phyloP scores from a whole-genome alignment of 2,888 invertebrate genomes.

The Dolichomitus sp. region DNA sequence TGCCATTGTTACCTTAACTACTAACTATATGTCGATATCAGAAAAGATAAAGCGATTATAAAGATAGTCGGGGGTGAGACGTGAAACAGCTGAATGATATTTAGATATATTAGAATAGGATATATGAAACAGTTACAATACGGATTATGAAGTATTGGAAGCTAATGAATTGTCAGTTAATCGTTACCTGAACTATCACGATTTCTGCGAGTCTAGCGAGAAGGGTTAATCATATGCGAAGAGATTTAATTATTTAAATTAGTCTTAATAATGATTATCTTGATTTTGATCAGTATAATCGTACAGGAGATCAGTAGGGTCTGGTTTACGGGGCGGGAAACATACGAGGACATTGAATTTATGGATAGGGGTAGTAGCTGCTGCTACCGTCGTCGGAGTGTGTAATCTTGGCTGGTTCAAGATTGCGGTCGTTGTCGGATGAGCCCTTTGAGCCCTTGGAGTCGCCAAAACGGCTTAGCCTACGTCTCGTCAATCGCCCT shows the following conservation, averaged over 20 bases:
- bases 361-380: constrained; percentile 50
- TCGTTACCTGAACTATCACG: no score
- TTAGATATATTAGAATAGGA: no score
- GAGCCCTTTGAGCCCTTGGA: constrained; percentile 64
- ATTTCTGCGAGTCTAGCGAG: no score
- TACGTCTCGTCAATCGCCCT: constrained; percentile 60
- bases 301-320: constrained; percentile 11
- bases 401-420: constrained; percentile 62
- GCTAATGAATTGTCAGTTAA: no score
- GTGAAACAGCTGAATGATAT: no score
- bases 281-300: constrained; percentile 37
- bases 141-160: no score
- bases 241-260: background rate
- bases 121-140: no score
- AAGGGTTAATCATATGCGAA: background rate
- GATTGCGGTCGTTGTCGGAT: constrained; percentile 57
- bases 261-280: background rate
- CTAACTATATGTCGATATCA: no score
- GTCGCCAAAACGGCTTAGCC: constrained; percentile 56
- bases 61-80: no score
- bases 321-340: constrained; percentile 13
- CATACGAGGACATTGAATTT: constrained; percentile 50
- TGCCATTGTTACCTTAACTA: no score
- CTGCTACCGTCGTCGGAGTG: constrained; percentile 29
- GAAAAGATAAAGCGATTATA: no score